Percentiles rank a stretch among this genome's conserved stretches.
phyloP scores from a whole-genome alignment of 2,888 invertebrate species.

The Autographa pulchrina region DNA sequence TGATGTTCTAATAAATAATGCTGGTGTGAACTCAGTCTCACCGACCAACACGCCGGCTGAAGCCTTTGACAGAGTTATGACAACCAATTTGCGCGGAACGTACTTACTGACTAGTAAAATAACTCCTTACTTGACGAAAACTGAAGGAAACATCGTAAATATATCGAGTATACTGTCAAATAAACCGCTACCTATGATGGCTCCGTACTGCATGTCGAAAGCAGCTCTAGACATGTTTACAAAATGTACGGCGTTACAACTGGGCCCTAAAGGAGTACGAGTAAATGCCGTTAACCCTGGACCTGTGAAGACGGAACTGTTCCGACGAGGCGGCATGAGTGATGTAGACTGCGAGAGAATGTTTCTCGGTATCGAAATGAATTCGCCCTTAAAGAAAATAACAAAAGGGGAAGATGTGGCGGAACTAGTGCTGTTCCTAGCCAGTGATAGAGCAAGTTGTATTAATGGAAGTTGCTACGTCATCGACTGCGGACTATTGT shows the following conservation, averaged over 20 bases:
- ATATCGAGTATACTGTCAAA: conserved; percentile 76
- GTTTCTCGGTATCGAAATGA: conserved; percentile 64
- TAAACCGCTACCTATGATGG: conserved; percentile 69
- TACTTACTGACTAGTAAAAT: conserved; percentile 73
- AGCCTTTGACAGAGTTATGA: conserved; percentile 73
- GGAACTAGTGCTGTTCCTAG: conserved; percentile 74
- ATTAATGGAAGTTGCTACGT: conserved; percentile 75
- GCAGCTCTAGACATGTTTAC: conserved; percentile 81
- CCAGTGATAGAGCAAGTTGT: conserved; percentile 76
- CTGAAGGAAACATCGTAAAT: conserved; percentile 78
- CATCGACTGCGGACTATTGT: conserved; percentile 76
- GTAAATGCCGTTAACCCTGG: conserved; percentile 82
- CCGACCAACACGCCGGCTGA: conserved; percentile 65
- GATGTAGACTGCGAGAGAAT: conserved; percentile 66
- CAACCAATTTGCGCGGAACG: conserved; percentile 77
- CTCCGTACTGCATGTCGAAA: conserved; percentile 80
- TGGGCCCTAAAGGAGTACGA: conserved; percentile 75
- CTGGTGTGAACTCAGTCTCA: conserved; percentile 70
- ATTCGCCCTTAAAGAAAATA: conserved; percentile 71
- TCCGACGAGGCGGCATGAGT: conserved; percentile 72
- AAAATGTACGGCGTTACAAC: conserved; percentile 76
- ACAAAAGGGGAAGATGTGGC: conserved; percentile 74
- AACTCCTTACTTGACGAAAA: conserved; percentile 70
- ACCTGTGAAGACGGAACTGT: conserved; percentile 75
- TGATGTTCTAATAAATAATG: conserved; percentile 79